Conservation (phyloP, 2,888 invertebrate species). For the Trachelus troglodyta region DNA sequence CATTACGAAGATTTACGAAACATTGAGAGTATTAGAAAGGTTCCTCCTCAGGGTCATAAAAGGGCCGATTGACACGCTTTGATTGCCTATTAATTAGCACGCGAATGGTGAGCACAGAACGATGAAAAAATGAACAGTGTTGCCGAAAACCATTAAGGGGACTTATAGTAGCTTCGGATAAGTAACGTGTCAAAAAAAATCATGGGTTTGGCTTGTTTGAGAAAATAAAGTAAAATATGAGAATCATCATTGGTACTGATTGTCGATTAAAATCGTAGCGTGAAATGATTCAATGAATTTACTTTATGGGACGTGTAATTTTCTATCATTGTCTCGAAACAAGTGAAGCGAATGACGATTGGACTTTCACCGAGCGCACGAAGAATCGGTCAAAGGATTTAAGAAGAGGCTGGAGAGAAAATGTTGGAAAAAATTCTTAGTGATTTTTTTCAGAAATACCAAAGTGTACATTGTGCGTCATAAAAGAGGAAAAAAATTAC, state of each 20-base stretch:
- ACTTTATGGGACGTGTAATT: not conserved
- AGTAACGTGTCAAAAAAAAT: not conserved
- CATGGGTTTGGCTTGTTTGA: not conserved
- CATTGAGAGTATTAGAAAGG: not conserved
- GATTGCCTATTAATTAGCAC: not conserved
- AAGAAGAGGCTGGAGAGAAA: not conserved
- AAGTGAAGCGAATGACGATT: not conserved
- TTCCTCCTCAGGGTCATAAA: not conserved
- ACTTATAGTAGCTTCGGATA: not conserved
- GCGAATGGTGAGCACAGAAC: not conserved
- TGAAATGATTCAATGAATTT: not conserved
- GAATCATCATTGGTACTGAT: not conserved
- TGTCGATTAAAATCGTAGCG: not conserved
- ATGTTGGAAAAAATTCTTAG: not conserved
- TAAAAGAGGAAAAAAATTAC: not conserved
- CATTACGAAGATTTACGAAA: not conserved
- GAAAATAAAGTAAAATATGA: not conserved
- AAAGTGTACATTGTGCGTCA: not conserved
- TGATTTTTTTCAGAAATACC: not conserved
- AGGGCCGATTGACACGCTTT: not conserved
- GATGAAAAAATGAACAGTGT: not conserved
- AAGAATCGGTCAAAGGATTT: not conserved
- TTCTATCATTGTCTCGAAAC: not conserved
- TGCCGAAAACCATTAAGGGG: not conserved
- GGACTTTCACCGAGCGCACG: not conserved